Percentiles rank a stretch among this genome's conserved stretches.
Evolutionary conservation across 2,113 vertebrate genomes (phyloP).

Genomic region (Guaruba guarouba): DNA sequence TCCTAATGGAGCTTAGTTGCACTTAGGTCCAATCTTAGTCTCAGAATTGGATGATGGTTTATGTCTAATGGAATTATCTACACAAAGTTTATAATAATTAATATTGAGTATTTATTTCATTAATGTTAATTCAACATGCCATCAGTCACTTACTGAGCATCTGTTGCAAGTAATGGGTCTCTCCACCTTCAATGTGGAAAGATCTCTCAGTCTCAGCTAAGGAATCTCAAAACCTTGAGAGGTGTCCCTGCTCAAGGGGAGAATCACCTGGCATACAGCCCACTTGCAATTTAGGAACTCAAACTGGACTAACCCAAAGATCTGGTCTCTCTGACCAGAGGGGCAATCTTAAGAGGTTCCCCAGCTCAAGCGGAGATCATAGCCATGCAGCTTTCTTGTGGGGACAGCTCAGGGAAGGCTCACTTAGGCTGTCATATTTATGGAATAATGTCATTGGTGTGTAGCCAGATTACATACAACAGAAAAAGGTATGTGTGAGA

Average conservation of each 20-base stretch:
- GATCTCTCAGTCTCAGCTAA: neutral
- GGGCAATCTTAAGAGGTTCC: rapidly evolving
- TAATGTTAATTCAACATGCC: neutral
- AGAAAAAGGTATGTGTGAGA: neutral
- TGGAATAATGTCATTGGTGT: neutral
- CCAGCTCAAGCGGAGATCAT: neutral
- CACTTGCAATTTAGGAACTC: neutral
- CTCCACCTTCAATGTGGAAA: neutral
- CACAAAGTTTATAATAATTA: neutral
- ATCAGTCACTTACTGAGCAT: neutral
- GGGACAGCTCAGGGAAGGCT: neutral
- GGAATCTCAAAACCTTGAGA: neutral
- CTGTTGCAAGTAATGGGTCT: neutral
- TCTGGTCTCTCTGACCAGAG: neutral
- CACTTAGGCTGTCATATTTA: neutral
- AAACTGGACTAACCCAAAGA: neutral
- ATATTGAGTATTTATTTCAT: neutral
- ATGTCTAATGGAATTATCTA: neutral
- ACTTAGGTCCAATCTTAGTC: neutral
- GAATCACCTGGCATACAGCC: neutral
- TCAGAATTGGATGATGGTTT: neutral
- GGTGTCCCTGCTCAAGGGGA: too few species aligned
- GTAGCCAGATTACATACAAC: neutral
- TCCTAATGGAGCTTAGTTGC: neutral
- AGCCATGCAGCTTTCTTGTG: too few species aligned